phyloP scores from a whole-genome alignment of 2,888 invertebrate species.

The Eurytoma adleriae region DNA sequence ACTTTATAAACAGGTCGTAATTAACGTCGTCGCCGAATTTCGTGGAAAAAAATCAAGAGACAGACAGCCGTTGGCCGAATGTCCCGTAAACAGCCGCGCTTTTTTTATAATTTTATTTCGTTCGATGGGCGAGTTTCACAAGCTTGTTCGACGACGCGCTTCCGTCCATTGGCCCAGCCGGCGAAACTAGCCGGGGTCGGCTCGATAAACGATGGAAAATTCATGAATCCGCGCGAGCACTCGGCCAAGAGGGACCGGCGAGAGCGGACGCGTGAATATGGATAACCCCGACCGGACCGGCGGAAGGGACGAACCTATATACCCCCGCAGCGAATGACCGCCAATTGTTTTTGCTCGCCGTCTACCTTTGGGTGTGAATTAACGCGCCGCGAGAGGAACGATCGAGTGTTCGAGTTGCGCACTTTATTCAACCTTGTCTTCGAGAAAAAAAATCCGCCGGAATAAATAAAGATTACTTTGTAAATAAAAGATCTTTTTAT shows the following conservation, averaged over 20 bases:
- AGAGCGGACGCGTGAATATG: constrained; percentile 42
- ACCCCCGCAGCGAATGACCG: neutral
- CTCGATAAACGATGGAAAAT: constrained; percentile 53
- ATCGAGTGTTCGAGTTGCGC: too few species aligned
- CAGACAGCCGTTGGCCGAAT: neutral
- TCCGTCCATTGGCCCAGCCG: neutral
- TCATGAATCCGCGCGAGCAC: constrained; percentile 44
- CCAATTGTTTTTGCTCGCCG: constrained; percentile 43
- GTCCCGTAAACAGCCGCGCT: neutral
- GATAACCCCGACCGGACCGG: constrained; percentile 23
- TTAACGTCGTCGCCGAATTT: constrained; percentile 18
- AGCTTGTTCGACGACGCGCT: constrained; percentile 30
- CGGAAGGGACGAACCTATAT: constrained; percentile 42
- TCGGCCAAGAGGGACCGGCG: neutral
- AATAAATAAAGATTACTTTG: neutral
- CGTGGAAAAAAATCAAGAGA: neutral
- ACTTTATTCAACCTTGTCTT: too few species aligned
- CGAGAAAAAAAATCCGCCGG: neutral
- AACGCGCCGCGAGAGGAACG: constrained; percentile 6
- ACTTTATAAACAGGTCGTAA: constrained; percentile 17
- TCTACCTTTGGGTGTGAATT: constrained; percentile 16
- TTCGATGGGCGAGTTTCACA: constrained; percentile 14
- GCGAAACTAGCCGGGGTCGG: constrained; percentile 29
- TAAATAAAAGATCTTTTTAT: neutral
- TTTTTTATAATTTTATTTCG: constrained; percentile 27